phyloP scores from a whole-genome alignment of 2,797 vertebrate genomes.

The Brachyalestes nurse region DNA sequence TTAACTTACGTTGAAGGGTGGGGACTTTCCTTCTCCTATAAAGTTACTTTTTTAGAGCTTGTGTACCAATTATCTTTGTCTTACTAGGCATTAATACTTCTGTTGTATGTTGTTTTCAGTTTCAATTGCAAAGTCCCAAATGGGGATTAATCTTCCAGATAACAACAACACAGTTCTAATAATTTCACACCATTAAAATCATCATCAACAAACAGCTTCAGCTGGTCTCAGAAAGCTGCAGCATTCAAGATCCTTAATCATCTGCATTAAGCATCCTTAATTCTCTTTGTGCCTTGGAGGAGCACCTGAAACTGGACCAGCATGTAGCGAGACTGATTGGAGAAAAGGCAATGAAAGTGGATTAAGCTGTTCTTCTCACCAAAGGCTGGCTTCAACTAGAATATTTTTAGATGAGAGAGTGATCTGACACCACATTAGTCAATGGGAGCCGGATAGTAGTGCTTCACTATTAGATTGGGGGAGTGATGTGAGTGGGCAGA shows the following conservation, averaged over 20 bases:
- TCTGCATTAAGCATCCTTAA: constrained; percentile 14
- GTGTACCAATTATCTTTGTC: too few relatives aligned
- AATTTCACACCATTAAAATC: neutral
- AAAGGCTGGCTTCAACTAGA: constrained; percentile 45
- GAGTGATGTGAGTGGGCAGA: constrained; percentile 61
- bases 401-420: constrained; percentile 72
- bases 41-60: too few relatives aligned
- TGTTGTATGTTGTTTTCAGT: too few relatives aligned
- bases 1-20: too few relatives aligned
- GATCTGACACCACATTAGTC: constrained; percentile 68
- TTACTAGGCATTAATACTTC: too few relatives aligned
- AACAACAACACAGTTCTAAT: too few relatives aligned
- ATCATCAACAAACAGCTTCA: neutral
- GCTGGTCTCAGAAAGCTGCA: neutral
- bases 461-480: constrained; percentile 69
- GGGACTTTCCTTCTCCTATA: too few relatives aligned
- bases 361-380: constrained; percentile 59
- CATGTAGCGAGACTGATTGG: constrained; percentile 23
- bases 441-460: constrained; percentile 67
- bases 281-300: neutral
- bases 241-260: constrained; percentile 6
- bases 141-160: too few relatives aligned
- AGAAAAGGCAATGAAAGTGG: constrained; percentile 61
- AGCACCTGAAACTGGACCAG: constrained; percentile 33
- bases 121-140: too few relatives aligned